Base-by-base conservation (phyloP, 2,888 invertebrate genomes). In the Pollenia griseotomentosa region DNA sequence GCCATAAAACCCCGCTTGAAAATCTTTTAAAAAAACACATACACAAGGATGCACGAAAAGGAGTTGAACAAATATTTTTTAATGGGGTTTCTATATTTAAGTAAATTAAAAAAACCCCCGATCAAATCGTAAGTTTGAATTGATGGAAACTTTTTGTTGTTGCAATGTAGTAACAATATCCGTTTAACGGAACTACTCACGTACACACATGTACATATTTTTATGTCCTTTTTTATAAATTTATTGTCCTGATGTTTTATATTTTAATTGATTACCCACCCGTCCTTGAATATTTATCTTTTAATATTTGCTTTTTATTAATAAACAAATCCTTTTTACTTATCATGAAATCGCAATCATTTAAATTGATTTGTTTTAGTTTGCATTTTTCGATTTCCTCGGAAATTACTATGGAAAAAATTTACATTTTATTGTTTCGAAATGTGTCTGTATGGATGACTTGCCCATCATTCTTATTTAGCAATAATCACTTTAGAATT, bases 401-500 rank as follows among this genome's bases (percentile, higher is more conserved):
- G 77, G 63, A 84, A 87, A 82, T 40, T 63, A 48, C 23, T 63
- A 16, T 44, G n/a, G 44, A 44, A 19, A 83, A 44, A 51, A 55
- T 42, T 46, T 23, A 40, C 55, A 59, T 65, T 71, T 78, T 42
- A 71, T 82, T 86, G 53, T 78, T 87, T 78, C 74, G 16, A 48
- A 57, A 48, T 78, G 61, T 55, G 61, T 55, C 65, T 19, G 33
- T 71, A 63, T 51, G 73, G 61, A 63, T 85, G 77, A 66, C 63
- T 78, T 70, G 65, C 14, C 71, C 75, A 81, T 86, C 78, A 84
- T 87, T 87, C 74, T 81, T 84, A 74, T 79, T 84, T 84, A 73
- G 74, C 78, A 68, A 78, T 84, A 87, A 84, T 87, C 87, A 82
- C 84, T 87, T 84, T 84, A 74, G 78, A 84, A 84, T 87, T 78